These are phyloP conservation scores for Netelia inedita DNA, from an alignment of 2,888 invertebrate species.

Conservation along the genomic window DNA sequence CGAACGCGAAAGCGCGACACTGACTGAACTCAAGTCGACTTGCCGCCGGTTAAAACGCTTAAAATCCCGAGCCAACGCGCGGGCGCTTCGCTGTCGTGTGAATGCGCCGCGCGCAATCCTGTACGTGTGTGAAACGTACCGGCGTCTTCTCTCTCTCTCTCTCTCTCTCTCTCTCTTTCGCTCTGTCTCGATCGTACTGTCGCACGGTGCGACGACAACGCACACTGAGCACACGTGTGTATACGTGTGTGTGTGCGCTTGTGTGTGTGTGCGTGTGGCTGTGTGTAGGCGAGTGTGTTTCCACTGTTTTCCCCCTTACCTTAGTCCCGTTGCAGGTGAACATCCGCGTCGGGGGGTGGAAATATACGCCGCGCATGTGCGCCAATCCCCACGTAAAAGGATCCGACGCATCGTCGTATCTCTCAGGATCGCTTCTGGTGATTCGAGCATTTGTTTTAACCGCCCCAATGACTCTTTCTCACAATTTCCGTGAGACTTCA, in stretches of 20 bases:
- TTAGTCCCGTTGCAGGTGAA: slow-evolving; percentile 32
- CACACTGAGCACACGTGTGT: background rate
- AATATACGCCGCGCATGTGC: slow-evolving; percentile 32
- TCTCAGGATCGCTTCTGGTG: background rate
- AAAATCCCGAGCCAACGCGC: slow-evolving; percentile 75
- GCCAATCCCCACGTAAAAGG: background rate
- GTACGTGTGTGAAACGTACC: slow-evolving; percentile 66
- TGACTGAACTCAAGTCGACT: slow-evolving; percentile 76
- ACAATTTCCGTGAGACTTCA: background rate
- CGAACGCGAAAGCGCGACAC: slow-evolving; percentile 75
- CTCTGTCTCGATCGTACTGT: slow-evolving; percentile 5
- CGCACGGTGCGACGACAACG: slow-evolving; percentile 21
- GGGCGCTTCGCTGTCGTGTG: slow-evolving; percentile 68
- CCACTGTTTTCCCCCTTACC: slow-evolving; percentile 7
- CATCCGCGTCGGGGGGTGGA: slow-evolving; percentile 9
- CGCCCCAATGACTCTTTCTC: background rate
- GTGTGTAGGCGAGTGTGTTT: slow-evolving; percentile 35
- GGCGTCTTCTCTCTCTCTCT: slow-evolving; percentile 12
- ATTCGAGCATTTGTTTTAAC: background rate
- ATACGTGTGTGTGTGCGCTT: background rate
- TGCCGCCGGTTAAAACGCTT: slow-evolving; percentile 74
- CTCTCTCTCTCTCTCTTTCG: background rate
- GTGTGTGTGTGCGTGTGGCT: too few relatives aligned
- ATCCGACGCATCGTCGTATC: background rate
- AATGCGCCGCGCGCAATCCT: slow-evolving; percentile 35